Evolutionary conservation across 2,888 invertebrate genomes (phyloP).

Genomic region (Drosophila mimica): DNA sequence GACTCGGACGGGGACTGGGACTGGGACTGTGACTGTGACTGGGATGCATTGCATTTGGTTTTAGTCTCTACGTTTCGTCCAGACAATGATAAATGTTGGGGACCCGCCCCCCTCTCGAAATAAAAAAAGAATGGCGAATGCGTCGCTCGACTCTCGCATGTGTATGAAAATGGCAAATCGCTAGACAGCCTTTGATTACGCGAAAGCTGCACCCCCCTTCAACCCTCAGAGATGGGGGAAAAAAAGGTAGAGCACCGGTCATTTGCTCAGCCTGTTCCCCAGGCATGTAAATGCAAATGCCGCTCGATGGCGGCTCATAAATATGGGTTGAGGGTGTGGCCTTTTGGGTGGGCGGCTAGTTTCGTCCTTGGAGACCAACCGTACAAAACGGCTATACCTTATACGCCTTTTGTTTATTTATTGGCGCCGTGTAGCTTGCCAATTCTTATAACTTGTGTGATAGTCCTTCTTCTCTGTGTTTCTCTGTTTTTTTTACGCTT

Average conservation of each 20-base stretch:
- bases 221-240: background rate
- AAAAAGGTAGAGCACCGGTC: constrained; percentile 56
- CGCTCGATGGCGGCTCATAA: constrained; percentile 59
- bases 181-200: constrained; percentile 79
- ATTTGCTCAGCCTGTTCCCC: constrained; percentile 71
- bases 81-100: constrained; percentile 76
- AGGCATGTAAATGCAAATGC: constrained; percentile 67
- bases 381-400: constrained; percentile 49
- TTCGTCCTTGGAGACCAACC: constrained; percentile 67
- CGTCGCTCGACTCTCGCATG: constrained; percentile 69
- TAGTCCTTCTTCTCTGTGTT: constrained; percentile 32
- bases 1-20: constrained; percentile 1
- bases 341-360: constrained; percentile 51
- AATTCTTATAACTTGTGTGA: constrained; percentile 75
- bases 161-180: constrained; percentile 79
- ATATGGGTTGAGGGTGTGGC: constrained; percentile 53
- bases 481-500: background rate
- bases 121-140: constrained; percentile 55
- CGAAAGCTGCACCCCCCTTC: constrained; percentile 30
- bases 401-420: constrained; percentile 77
- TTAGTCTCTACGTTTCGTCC: constrained; percentile 61
- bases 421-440: constrained; percentile 74
- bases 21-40: background rate
- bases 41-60: constrained; percentile 41
- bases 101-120: background rate